phyloP scores from a whole-genome alignment of 2,888 invertebrate genomes.

The Aphodius granarius region DNA sequence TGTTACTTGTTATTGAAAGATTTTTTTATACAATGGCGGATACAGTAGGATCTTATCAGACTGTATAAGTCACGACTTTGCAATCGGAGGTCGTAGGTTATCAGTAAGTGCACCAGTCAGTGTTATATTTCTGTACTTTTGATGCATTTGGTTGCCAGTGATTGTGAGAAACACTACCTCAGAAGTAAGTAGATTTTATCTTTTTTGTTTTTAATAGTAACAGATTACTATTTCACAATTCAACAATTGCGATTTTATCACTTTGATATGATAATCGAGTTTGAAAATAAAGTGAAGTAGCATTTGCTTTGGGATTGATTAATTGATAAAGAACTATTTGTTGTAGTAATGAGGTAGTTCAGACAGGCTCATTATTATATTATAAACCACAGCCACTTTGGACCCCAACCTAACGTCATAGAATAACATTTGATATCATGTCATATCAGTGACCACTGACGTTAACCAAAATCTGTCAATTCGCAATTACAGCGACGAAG shows the following conservation, averaged over 20 bases:
- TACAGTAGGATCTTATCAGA: not conserved
- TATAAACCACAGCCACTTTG: no score
- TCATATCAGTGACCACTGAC: no score
- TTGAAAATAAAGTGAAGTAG: no score
- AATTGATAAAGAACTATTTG: no score
- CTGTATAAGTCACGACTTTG: not conserved
- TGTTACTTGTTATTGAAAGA: not conserved
- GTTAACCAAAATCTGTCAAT: no score
- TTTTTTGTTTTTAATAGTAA: not conserved
- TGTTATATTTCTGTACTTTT: not conserved
- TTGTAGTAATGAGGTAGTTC: no score
- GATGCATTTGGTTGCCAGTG: not conserved
- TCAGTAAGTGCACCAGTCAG: not conserved
- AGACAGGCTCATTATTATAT: no score
- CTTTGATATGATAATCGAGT: no score
- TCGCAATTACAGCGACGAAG: no score
- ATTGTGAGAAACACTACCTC: not conserved
- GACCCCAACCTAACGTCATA: no score
- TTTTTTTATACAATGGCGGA: not conserved
- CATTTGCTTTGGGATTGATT: no score
- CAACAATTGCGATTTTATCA: not conserved
- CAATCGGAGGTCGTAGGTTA: not conserved
- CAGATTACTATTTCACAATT: not conserved
- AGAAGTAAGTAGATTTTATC: not conserved
- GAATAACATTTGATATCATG: no score